phyloP scores from a whole-genome alignment of 1,140 invertebrate genomes.

The Drosophila triauraria region DNA sequence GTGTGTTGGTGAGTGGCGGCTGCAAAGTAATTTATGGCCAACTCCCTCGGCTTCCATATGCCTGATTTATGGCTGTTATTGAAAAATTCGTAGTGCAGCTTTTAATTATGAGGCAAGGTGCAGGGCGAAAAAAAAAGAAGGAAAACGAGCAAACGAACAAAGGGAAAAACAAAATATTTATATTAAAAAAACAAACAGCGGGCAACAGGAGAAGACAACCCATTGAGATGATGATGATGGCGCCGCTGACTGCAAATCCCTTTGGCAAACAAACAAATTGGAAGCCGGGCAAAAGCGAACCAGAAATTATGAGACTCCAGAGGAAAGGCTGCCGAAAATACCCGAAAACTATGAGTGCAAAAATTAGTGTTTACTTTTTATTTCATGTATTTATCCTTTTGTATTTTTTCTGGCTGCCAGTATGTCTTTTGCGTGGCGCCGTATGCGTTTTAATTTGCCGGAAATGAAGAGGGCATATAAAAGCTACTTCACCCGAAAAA shows the following conservation, averaged over 20 bases:
- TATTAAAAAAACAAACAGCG: constrained; percentile 3
- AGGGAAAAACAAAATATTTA: background rate
- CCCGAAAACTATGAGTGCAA: constrained; percentile 12
- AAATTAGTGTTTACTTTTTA: constrained; percentile 35
- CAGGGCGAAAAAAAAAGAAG: constrained; percentile 7
- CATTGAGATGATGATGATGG: constrained; percentile 39
- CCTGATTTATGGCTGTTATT: constrained; percentile 84
- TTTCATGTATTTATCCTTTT: background rate
- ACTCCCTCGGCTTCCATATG: constrained; percentile 80
- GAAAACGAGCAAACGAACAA: background rate
- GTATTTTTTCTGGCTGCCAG: background rate
- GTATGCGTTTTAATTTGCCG: constrained; percentile 72
- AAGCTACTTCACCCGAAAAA: constrained; percentile 31
- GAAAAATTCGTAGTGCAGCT: constrained; percentile 82
- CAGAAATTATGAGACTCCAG: constrained; percentile 58
- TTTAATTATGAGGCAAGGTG: constrained; percentile 79
- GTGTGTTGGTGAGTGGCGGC: constrained; percentile 5
- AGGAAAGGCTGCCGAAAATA: constrained; percentile 11
- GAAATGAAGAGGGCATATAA: constrained; percentile 62
- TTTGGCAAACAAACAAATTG: constrained; percentile 45
- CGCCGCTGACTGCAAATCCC: constrained; percentile 32
- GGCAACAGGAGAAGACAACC: constrained; percentile 24
- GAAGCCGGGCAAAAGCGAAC: constrained; percentile 32
- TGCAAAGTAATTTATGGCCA: constrained; percentile 80
- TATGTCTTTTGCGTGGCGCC: constrained; percentile 20